A percentile compares a stretch with the other conserved stretches of the same genome.
These are phyloP conservation scores for Mastigias papua DNA, from an alignment of 30 jellyfish, hydroid and myxozoan genomes.

Conservation along the genomic window DNA sequence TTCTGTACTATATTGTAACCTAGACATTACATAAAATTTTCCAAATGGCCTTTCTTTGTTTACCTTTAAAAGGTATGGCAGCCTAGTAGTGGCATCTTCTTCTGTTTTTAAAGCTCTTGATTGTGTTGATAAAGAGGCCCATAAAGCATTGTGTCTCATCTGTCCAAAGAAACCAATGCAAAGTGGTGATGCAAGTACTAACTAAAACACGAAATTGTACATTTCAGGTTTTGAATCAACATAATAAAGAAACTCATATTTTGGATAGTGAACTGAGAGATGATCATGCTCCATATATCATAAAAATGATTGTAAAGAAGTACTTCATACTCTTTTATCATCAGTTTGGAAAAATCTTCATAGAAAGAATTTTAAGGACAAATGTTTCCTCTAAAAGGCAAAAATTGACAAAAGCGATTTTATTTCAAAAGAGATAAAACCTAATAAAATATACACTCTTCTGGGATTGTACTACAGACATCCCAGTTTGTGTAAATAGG, in stretches of 20 bases:
- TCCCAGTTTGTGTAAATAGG: not conserved
- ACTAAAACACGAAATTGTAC: conserved; percentile 17
- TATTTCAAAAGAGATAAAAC: conserved; percentile 19
- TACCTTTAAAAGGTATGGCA: conserved; percentile 38
- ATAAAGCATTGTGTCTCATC: conserved; percentile 14
- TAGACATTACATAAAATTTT: conserved; percentile 2
- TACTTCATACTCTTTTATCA: conserved; percentile 26
- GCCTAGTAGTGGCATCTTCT: conserved; percentile 36
- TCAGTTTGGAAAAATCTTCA: conserved; percentile 23
- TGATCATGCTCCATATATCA: conserved; percentile 12
- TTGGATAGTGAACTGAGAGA: conserved; percentile 30
- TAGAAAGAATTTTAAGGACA: conserved; percentile 15
- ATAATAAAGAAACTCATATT: conserved; percentile 21
- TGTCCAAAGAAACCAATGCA: conserved; percentile 21
- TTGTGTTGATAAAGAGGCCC: conserved; percentile 27
- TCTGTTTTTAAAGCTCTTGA: conserved; percentile 52
- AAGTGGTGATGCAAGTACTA: not conserved
- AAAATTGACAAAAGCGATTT: conserved; percentile 20
- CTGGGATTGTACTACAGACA: not conserved
- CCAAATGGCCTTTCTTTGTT: conserved; percentile 10
- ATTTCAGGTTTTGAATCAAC: conserved; percentile 18
- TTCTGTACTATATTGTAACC: not conserved
- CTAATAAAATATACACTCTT: not conserved
- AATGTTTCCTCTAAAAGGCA: conserved; percentile 17
- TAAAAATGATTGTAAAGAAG: conserved; percentile 17